Conservation (phyloP, 2,113 vertebrate species). For the Haemorhous mexicanus region DNA sequence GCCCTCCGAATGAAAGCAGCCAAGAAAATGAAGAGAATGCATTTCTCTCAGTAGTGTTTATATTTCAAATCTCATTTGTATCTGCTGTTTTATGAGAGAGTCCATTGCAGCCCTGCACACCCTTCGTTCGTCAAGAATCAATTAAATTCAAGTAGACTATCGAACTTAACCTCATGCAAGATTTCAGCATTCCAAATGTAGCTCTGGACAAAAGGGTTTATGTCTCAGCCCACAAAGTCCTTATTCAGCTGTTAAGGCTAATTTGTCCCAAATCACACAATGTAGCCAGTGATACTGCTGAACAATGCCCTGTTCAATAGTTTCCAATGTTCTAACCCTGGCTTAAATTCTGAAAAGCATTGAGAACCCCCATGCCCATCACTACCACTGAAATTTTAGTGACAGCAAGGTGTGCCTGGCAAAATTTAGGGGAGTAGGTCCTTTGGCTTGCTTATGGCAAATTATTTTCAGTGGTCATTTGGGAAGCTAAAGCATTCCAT, state of each 20-base stretch:
- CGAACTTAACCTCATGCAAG: slow-evolving; percentile 69
- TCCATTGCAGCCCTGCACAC: slow-evolving; percentile 17
- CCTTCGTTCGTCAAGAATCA: slow-evolving; percentile 59
- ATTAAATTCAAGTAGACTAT: slow-evolving; percentile 65
- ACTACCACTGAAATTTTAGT: not conserved
- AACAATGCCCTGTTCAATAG: slow-evolving; percentile 71
- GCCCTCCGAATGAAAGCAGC: not conserved
- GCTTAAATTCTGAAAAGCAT: not conserved
- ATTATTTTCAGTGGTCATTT: not conserved
- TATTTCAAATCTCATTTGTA: slow-evolving; percentile 47
- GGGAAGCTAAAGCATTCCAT: not conserved
- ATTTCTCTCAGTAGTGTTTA: slow-evolving; percentile 22
- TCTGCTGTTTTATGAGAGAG: slow-evolving; percentile 1
- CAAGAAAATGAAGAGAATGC: not conserved
- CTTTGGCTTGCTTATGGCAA: not conserved
- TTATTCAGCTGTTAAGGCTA: slow-evolving; percentile 75
- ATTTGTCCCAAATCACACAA: slow-evolving; percentile 76
- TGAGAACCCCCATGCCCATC: not conserved
- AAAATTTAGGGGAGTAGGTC: not conserved
- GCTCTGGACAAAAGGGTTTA: slow-evolving; percentile 71
- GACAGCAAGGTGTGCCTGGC: not conserved
- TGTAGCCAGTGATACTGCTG: slow-evolving; percentile 70
- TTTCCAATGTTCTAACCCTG: slow-evolving; percentile 62
- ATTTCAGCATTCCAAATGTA: slow-evolving; percentile 70
- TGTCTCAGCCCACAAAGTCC: slow-evolving; percentile 70